A percentile compares a stretch with the other conserved stretches of the same genome.
Evolutionary conservation across 2,888 invertebrate species (phyloP).

Genomic region (Cryptocephalus moraei): DNA sequence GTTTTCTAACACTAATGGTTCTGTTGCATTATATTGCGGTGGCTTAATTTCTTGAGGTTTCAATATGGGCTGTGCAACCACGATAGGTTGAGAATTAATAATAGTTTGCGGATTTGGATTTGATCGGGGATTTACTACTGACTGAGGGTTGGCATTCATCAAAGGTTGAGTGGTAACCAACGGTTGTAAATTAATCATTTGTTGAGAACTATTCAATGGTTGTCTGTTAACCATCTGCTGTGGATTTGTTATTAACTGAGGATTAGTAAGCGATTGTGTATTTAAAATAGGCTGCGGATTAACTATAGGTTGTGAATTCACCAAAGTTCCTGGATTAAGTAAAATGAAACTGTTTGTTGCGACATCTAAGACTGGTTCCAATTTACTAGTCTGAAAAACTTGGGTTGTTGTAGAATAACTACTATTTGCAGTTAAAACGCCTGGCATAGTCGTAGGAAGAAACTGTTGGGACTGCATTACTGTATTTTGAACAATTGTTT

Average conservation of each 20-base stretch:
- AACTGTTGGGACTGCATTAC: constrained; percentile 86
- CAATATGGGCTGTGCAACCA: constrained; percentile 4
- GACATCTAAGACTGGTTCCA: constrained; percentile 70
- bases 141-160: constrained; percentile 1
- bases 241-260: constrained; percentile 11
- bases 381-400: constrained; percentile 77
- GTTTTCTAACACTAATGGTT: neutral
- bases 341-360: constrained; percentile 58
- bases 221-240: constrained; percentile 12
- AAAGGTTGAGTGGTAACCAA: constrained; percentile 8
- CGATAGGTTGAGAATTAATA: constrained; percentile 2
- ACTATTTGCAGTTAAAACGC: constrained; percentile 69
- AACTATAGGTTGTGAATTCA: constrained; percentile 24
- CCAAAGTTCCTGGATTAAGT: constrained; percentile 51
- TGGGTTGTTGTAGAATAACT: constrained; percentile 78
- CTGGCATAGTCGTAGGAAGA: constrained; percentile 70
- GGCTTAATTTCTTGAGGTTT: constrained; percentile 6
- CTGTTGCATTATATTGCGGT: constrained; percentile 4
- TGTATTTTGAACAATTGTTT: constrained; percentile 79
- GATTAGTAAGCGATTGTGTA: constrained; percentile 10
- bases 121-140: neutral
- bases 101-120: constrained; percentile 1
- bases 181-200: constrained; percentile 10
- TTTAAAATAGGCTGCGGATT: constrained; percentile 12
- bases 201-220: constrained; percentile 10